Evolutionary conservation across 2,888 invertebrate genomes (phyloP).

Genomic region (Leucozona laternaria): DNA sequence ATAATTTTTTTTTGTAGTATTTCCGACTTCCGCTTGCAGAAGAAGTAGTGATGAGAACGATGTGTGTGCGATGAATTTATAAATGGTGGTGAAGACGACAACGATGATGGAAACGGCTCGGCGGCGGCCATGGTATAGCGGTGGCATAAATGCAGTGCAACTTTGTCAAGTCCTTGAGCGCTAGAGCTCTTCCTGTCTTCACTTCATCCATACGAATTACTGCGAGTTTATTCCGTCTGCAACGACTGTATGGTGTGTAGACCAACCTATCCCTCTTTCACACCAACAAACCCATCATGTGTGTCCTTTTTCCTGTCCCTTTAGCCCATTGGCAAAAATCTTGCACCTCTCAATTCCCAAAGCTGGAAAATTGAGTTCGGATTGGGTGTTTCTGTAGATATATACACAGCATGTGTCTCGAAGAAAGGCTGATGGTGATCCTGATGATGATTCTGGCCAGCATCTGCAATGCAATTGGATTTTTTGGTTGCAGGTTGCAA

Average conservation of each 20-base stretch:
- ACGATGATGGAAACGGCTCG: not conserved
- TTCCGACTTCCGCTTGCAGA: conserved; percentile 24
- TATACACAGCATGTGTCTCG: not conserved
- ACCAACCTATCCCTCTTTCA: not conserved
- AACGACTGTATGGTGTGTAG: conserved; percentile 34
- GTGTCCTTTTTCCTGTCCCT: not conserved
- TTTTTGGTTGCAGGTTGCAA: conserved; percentile 17
- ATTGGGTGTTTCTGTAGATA: conserved; percentile 35
- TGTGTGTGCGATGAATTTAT: conserved; percentile 72
- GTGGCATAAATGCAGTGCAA: conserved; percentile 58
- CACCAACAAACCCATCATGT: not conserved
- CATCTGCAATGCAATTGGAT: conserved; percentile 71
- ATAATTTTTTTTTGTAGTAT: conserved; percentile 18
- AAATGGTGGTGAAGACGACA: conserved; percentile 25
- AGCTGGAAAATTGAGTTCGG: conserved; percentile 63
- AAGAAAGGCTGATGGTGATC: conserved; percentile 21
- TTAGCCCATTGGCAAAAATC: conserved; percentile 43
- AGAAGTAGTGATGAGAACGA: conserved; percentile 63
- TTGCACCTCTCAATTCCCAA: conserved; percentile 12
- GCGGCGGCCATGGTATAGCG: not conserved
- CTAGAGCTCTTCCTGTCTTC: conserved; percentile 49
- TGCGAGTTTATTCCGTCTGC: conserved; percentile 71
- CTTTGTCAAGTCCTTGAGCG: conserved; percentile 61
- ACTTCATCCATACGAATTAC: conserved; percentile 38
- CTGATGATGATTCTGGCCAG: conserved; percentile 45